Evolutionary conservation across 2,888 invertebrate species (phyloP), one percentile per base, ranked within the genome.

Genomic region (Pseudococcus jackbeardsleyi): DNA sequence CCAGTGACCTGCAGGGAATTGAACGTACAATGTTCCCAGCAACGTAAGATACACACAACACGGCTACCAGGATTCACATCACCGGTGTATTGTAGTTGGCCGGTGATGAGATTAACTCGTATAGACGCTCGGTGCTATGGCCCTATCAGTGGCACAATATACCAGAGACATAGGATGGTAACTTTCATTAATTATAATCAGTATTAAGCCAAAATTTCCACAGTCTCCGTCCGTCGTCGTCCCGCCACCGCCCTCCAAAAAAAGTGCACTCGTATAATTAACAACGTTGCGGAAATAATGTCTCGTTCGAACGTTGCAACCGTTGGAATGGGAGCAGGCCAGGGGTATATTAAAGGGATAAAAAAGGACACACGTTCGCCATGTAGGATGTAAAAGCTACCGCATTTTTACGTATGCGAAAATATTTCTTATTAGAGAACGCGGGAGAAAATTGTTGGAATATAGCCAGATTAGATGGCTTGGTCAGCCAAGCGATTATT

Each of bases 401-500:
- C 42, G 79, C 79, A 79, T 39, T 79, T 79, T 79, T 79, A 79
- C 33, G 42, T 79, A 42, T 33, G 79, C 79, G 79, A 79, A 42
- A 42, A 42, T 79, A 79, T 79, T 79, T 79, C 79, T 79, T 79
- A 79, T 79, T 79, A 79, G 42, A 77, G 85, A 42, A 68, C 19
- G 26, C 26, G 26, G 26, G 46, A 68, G 68, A n/a, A 68, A 26
- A 68, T 68, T 42, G 39, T 46, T 86, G 86, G 86, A 86, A 72
- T 68, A 39, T 50, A 42, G 86, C 86, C 86, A 86, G 68, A 86
- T 86, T 86, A 86, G 68, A 72, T 86, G 68, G 86, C 26, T 72
- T 86, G 86, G 86, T 86, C 77, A 77, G 86, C 86, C 72, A 86
- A 86, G 86, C 46, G 86, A 72, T 86, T 85, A 59, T 85, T 85